Base-by-base conservation (phyloP, 2,113 vertebrate genomes). In the Anolis sagrei region DNA sequence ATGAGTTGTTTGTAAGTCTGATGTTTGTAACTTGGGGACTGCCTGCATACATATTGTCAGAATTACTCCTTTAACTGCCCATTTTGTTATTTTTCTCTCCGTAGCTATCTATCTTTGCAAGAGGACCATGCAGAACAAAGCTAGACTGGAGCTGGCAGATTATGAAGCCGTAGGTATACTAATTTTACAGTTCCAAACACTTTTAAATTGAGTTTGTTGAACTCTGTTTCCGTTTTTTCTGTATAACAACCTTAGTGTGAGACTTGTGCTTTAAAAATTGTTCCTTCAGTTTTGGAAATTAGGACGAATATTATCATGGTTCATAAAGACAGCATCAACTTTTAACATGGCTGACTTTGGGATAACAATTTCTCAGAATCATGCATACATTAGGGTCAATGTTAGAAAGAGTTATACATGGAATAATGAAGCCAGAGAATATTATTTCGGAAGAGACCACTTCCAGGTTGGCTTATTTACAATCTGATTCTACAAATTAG, bases 91-190 rank as follows among this genome's bases (percentile, higher is more conserved):
- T 39, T 89, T 94, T 94, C 74, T 91, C 81, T 79, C 88, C 92
- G 88, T 91, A 99, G 98, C 98, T 93, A 99, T 99, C 95, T 99
- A 99, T 95, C 97, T 99, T 92, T 99, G 98, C 95, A 99, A 99
- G 94, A 96, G 98, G 95, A 99, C 98, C 88, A 99, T 99, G 98
- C 98, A 99, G 96, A 99, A 99, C 89, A 99, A 99, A 95, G 98
- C 98, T 80, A 97, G 98, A 82, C 96, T 99, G 92, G 98, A 99
- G 94, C 91, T 99, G 64, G 98, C 98, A 1, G 98, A 99, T 95
- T 99, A 98, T 83, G 98, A 99, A 95, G 98, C 98, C 58, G 98
- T 99, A 96, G 98, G 98, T 99, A 96, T 85, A 89, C 94, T 84
- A 89, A 92, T 95, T 92, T 92, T 92, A 90, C 82, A 92, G 79